Evolutionary conservation across 2,113 vertebrate genomes (phyloP).

Genomic region (Centropus bengalensis): DNA sequence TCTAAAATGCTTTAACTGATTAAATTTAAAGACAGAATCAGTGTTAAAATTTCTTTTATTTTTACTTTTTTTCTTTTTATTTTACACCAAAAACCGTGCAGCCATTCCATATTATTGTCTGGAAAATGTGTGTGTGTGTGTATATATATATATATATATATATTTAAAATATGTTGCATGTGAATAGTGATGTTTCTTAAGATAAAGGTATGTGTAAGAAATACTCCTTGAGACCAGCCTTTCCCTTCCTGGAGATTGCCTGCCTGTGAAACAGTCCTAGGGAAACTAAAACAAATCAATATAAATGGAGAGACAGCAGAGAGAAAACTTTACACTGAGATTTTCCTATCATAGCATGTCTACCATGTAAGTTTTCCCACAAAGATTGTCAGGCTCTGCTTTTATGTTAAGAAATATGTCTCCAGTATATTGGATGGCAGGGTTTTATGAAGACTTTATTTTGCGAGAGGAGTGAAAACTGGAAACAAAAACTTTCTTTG

Average conservation of each 20-base stretch:
- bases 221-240: background rate
- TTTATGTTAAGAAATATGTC: background rate
- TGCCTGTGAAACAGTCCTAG: background rate
- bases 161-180: background rate
- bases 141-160: background rate
- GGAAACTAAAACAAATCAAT: background rate
- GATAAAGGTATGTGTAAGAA: background rate
- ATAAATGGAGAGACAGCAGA: background rate
- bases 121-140: background rate
- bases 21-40: background rate
- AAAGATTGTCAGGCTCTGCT: background rate
- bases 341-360: background rate
- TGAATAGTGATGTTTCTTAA: background rate
- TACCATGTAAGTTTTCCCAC: background rate
- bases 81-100: background rate
- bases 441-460: background rate
- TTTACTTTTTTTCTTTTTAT: background rate
- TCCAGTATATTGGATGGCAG: background rate
- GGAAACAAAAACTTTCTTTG: slow-evolving; percentile 4
- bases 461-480: background rate
- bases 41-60: background rate
- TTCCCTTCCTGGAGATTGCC: background rate
- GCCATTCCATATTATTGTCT: background rate
- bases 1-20: background rate
- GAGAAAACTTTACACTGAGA: background rate